Evolutionary conservation across 2,797 vertebrate genomes (phyloP).

Genomic region (Tapera naevia): DNA sequence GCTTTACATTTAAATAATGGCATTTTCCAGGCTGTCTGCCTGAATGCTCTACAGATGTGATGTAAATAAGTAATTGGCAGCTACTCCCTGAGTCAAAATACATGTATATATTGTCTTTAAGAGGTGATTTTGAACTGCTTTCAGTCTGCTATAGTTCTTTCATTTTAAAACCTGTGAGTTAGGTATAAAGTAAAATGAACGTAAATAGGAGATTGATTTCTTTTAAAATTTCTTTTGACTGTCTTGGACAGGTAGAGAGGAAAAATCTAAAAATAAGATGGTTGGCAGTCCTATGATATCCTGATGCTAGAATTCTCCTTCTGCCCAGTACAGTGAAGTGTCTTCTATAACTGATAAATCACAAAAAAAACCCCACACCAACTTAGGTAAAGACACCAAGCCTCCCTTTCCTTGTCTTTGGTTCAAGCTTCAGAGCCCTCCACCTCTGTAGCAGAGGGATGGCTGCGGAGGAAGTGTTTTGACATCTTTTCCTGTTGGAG

Average conservation of each 20-base stretch:
- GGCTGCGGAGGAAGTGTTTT: background rate
- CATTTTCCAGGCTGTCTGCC: background rate
- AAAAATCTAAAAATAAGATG: background rate
- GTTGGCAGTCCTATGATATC: background rate
- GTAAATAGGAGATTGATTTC: background rate
- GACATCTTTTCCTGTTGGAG: background rate
- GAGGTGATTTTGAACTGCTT: background rate
- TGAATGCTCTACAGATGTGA: background rate
- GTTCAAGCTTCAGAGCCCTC: background rate
- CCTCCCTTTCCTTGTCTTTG: background rate
- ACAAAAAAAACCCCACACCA: background rate
- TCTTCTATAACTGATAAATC: background rate
- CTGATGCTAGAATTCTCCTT: background rate
- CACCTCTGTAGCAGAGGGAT: background rate
- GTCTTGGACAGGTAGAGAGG: background rate
- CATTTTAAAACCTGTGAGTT: background rate
- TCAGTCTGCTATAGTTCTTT: background rate
- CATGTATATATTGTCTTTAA: background rate
- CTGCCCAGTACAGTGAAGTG: background rate
- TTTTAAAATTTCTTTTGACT: background rate
- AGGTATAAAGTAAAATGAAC: background rate
- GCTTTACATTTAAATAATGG: background rate
- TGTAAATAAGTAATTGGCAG: background rate
- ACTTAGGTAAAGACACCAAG: background rate
- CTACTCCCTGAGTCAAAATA: background rate